A percentile compares a stretch with the other conserved stretches of the same genome.
phyloP scores from a whole-genome alignment of 2,888 invertebrate species.

The Sphaerophoria taeniata region DNA sequence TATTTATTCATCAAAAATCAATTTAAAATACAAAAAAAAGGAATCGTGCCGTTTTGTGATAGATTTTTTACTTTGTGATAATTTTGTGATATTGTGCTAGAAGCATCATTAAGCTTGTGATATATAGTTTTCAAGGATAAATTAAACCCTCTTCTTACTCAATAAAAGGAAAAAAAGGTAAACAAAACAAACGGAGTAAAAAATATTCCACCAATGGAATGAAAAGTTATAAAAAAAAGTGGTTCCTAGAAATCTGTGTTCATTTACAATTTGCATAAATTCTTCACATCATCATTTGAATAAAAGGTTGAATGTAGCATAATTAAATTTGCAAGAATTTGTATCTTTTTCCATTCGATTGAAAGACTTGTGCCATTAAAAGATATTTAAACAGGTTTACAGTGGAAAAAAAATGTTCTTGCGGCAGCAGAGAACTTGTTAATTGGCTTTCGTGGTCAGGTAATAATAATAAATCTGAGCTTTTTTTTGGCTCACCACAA shows the following conservation, averaged over 20 bases:
- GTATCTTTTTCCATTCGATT: neutral
- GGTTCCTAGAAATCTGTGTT: conserved; percentile 10
- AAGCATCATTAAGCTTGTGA: neutral
- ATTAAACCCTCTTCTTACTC: neutral
- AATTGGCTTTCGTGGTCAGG: conserved; percentile 34
- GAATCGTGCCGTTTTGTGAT: neutral
- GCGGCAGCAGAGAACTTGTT: conserved; percentile 12
- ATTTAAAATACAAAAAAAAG: too few relatives aligned
- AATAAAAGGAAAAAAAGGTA: conserved; percentile 9
- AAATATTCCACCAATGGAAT: too few relatives aligned
- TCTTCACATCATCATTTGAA: neutral
- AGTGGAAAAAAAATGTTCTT: conserved; percentile 6
- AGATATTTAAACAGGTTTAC: conserved; percentile 14
- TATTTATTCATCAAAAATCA: neutral
- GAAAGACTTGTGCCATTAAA: conserved; percentile 36
- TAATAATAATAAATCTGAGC: conserved; percentile 1
- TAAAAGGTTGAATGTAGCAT: conserved; percentile 16
- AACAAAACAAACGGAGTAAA: conserved; percentile 4
- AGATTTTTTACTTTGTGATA: conserved; percentile 5
- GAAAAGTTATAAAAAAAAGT: neutral
- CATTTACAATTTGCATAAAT: conserved; percentile 13
- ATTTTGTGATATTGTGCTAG: conserved; percentile 4
- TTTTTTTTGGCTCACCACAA: neutral
- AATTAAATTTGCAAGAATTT: conserved; percentile 25
- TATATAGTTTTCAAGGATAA: neutral